A percentile compares a stretch with the other conserved stretches of the same genome.
Evolutionary conservation across 2,797 vertebrate genomes (phyloP).

Genomic region (Pangasius sanitwongsei): DNA sequence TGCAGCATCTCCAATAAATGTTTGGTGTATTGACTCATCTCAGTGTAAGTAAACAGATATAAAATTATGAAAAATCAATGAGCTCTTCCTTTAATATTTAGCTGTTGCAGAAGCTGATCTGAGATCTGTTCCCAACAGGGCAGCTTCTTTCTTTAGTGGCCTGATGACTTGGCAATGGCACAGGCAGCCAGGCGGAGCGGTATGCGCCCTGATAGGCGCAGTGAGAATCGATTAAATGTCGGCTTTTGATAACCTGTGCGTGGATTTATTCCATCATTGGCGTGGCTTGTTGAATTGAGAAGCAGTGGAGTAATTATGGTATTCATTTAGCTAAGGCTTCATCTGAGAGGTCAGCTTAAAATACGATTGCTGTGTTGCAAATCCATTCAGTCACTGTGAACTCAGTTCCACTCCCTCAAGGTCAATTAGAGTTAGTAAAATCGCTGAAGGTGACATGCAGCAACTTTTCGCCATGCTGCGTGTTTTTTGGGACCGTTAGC

Average conservation of each 20-base stretch:
- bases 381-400: constrained; percentile 22
- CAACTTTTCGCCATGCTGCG: neutral
- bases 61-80: constrained; percentile 31
- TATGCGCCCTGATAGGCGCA: constrained; percentile 34
- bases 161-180: constrained; percentile 44
- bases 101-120: neutral
- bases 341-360: constrained; percentile 35
- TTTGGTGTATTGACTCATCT: constrained; percentile 5
- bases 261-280: constrained; percentile 57
- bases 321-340: constrained; percentile 41
- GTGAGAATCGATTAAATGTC: constrained; percentile 54
- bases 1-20: constrained; percentile 18
- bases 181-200: constrained; percentile 44
- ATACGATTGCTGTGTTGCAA: constrained; percentile 33
- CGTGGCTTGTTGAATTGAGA: constrained; percentile 50
- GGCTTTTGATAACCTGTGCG: constrained; percentile 48
- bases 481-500: neutral
- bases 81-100: constrained; percentile 14
- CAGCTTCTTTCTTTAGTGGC: neutral
- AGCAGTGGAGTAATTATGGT: constrained; percentile 52
- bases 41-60: constrained; percentile 6
- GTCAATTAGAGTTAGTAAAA: constrained; percentile 16
- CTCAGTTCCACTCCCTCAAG: constrained; percentile 13
- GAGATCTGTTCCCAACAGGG: constrained; percentile 19
- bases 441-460: neutral